Conservation (phyloP, 2,797 vertebrate genomes). For the Peromyscus attwateri region DNA sequence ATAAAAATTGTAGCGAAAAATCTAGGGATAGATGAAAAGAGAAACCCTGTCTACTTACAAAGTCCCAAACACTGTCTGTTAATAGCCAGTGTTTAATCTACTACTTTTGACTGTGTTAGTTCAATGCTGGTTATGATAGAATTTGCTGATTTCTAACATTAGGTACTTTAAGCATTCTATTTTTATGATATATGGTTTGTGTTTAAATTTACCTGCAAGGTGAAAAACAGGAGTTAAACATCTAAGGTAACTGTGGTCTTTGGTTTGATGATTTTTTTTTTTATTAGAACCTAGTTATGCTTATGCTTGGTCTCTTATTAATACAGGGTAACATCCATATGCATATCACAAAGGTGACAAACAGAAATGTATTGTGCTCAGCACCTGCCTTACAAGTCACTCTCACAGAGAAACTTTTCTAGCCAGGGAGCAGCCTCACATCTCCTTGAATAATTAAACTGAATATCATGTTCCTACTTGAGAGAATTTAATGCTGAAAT, state of each 20-base stretch:
- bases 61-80: neutral
- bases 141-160: conserved; percentile 48
- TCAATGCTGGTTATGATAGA: neutral
- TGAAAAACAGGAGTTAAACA: conserved; percentile 58
- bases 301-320: conserved; percentile 37
- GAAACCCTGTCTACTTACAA: neutral
- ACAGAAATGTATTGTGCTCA: conserved; percentile 58
- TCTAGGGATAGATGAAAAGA: neutral
- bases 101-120: conserved; percentile 13
- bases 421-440: neutral
- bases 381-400: conserved; percentile 55
- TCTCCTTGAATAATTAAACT: conserved; percentile 59
- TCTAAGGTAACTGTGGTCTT: conserved; percentile 44
- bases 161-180: conserved; percentile 38
- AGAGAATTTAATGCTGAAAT: conserved; percentile 52
- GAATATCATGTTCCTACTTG: neutral
- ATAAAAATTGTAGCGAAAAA: neutral
- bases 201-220: conserved; percentile 42
- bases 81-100: neutral
- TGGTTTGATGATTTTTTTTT: conserved; percentile 50
- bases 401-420: neutral
- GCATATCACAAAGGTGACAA: conserved; percentile 39
- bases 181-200: conserved; percentile 26
- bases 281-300: conserved; percentile 45
- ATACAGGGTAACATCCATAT: neutral